Conservation (phyloP, 2,797 vertebrate species). For the Melanotaenia maccullochi region DNA sequence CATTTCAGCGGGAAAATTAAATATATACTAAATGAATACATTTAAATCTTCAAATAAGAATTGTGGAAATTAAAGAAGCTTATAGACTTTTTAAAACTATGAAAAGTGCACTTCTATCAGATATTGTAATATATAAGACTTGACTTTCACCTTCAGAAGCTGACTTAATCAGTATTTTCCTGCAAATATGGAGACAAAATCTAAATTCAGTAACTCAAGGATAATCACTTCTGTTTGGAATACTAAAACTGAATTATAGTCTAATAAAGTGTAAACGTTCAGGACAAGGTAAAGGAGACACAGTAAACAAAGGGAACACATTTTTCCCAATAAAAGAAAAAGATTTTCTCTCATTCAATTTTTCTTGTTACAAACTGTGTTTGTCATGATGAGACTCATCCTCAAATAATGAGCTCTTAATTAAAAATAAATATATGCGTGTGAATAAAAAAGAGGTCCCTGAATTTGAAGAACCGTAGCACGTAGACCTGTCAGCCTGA, state of each 20-base stretch:
- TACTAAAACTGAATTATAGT: conserved; percentile 14
- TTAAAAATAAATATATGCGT: conserved; percentile 2
- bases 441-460: conserved; percentile 36
- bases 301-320: background rate
- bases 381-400: conserved; percentile 16
- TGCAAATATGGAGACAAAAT: conserved; percentile 47
- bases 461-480: conserved; percentile 71
- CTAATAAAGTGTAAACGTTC: conserved; percentile 22
- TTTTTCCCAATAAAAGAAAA: background rate
- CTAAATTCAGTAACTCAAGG: conserved; percentile 45
- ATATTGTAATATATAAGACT: background rate
- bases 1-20: background rate
- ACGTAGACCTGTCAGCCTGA: conserved; percentile 64
- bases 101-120: background rate
- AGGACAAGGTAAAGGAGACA: conserved; percentile 52
- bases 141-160: conserved; percentile 13
- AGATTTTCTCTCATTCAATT: background rate
- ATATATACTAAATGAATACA: background rate
- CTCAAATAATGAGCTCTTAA: conserved; percentile 34
- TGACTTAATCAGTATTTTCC: background rate
- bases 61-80: background rate
- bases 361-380: background rate
- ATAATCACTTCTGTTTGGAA: conserved; percentile 32
- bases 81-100: background rate
- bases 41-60: background rate